Evolutionary conservation across 2,797 vertebrate genomes (phyloP).

Genomic region (Petrocephalus sullivani): DNA sequence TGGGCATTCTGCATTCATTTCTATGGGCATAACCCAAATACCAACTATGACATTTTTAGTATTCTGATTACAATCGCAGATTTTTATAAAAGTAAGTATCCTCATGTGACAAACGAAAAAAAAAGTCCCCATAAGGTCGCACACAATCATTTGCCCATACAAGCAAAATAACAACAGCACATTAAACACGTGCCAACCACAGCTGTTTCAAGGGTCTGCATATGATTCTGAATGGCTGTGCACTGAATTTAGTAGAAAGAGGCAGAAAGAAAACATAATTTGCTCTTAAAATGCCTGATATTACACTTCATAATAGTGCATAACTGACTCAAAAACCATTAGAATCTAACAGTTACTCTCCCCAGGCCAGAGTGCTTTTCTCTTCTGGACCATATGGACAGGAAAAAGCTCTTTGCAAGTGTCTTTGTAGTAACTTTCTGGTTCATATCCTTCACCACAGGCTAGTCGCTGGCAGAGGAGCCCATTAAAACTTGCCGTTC

Average conservation of each 20-base stretch:
- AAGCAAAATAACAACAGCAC: background rate
- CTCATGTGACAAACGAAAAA: background rate
- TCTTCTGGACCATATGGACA: background rate
- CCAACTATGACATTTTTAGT: background rate
- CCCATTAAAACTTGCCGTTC: conserved; percentile 13
- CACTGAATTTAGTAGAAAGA: background rate
- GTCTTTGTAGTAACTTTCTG: conserved; percentile 16
- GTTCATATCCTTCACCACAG: background rate
- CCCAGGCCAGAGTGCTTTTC: background rate
- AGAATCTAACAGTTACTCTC: background rate
- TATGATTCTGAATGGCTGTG: background rate
- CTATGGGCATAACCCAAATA: background rate
- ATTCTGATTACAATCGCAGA: background rate
- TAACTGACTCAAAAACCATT: background rate
- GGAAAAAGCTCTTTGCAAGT: conserved; percentile 19
- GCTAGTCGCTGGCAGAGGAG: background rate
- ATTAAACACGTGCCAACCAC: background rate
- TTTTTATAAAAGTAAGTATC: background rate
- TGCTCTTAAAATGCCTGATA: background rate
- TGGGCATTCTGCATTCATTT: background rate
- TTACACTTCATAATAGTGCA: background rate
- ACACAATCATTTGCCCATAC: background rate
- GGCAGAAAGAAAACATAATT: background rate
- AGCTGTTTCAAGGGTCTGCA: background rate
- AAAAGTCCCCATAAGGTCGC: background rate